phyloP scores from a whole-genome alignment of 2,888 invertebrate species.

The Polyommatus iphigenia region DNA sequence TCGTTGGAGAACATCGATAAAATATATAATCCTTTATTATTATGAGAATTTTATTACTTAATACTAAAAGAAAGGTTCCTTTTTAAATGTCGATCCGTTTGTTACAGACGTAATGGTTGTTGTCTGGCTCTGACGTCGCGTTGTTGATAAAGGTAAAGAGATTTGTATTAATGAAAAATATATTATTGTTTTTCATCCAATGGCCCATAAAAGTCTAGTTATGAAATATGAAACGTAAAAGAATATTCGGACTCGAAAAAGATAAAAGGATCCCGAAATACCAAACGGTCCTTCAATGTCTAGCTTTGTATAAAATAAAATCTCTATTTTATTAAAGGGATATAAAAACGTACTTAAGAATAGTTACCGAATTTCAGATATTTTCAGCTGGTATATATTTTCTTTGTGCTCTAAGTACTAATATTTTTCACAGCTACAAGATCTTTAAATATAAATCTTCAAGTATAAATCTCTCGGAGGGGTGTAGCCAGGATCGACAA shows the following conservation, averaged over 20 bases:
- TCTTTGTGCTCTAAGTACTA: neutral
- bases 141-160: conserved; percentile 60
- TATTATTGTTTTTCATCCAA: conserved; percentile 57
- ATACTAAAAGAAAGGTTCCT: neutral
- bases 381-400: neutral
- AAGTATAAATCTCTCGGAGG: conserved; percentile 2
- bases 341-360: neutral
- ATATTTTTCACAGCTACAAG: neutral
- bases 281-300: neutral
- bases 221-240: conserved; percentile 48
- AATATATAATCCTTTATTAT: neutral
- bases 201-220: conserved; percentile 53
- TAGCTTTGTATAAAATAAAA: neutral
- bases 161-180: conserved; percentile 57
- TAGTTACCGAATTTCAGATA: neutral
- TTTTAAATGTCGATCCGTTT: conserved; percentile 22
- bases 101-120: conserved; percentile 8
- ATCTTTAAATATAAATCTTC: conserved; percentile 19
- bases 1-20: too few species aligned
- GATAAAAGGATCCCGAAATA: neutral
- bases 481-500: conserved; percentile 19
- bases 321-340: neutral
- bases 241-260: neutral
- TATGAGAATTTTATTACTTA: neutral
- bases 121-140: conserved; percentile 57